Conservation (phyloP, 2,797 vertebrate species). For the Capromys pilorides region DNA sequence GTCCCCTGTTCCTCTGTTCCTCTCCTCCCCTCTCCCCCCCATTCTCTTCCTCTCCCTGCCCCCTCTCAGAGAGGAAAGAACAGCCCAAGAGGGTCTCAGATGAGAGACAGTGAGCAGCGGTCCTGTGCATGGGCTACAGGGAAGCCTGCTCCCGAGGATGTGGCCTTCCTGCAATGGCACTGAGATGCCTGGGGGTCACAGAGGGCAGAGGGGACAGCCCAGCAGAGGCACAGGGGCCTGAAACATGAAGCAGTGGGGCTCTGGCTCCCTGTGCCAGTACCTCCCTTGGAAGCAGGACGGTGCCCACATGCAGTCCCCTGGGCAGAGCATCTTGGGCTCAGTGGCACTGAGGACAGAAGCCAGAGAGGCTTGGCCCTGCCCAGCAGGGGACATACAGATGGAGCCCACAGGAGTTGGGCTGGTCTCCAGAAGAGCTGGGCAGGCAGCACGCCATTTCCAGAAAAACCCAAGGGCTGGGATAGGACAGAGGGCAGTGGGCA, state of each 20-base stretch:
- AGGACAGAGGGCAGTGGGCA: fast-evolving
- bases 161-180: fast-evolving
- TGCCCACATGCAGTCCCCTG: not conserved
- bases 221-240: not conserved
- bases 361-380: fast-evolving
- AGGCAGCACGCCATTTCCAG: not conserved
- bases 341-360: fast-evolving
- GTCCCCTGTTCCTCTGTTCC: no score
- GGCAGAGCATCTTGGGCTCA: not conserved
- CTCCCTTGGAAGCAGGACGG: fast-evolving
- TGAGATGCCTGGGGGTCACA: not conserved
- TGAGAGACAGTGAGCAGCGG: fast-evolving
- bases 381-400: fast-evolving
- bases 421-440: not conserved
- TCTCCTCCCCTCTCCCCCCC: not conserved
- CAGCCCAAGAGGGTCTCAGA: not conserved
- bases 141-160: not conserved
- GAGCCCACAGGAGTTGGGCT: fast-evolving
- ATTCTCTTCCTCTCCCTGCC: not conserved
- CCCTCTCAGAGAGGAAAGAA: no score
- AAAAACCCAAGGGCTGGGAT: fast-evolving
- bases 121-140: fast-evolving
- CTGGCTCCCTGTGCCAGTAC: not conserved
- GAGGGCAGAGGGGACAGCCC: not conserved
- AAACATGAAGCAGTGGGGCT: fast-evolving